Evolutionary conservation across 2,888 invertebrate genomes (phyloP), one percentile per base, ranked within the genome.

Genomic region (Eudemis profundana): DNA sequence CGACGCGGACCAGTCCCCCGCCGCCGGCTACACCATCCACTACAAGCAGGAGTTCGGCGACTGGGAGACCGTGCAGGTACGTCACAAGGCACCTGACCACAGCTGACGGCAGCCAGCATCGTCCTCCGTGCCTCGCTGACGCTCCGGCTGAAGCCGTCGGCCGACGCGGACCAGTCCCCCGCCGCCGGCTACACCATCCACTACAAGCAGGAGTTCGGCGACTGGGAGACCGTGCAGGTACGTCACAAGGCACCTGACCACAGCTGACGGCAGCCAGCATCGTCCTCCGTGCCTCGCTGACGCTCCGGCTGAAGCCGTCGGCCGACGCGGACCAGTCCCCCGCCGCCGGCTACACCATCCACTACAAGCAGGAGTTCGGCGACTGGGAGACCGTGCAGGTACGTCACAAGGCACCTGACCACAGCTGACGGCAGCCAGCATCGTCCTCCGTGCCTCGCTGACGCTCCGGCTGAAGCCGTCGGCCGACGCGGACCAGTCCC

Each of bases 1-100:
- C n/a, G n/a, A n/a, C n/a, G n/a, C n/a, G n/a, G n/a, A n/a, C n/a
- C n/a, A n/a, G n/a, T n/a, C n/a, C n/a, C n/a, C n/a, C n/a, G n/a
- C 97, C 70, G 97, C 97, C 74, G 98, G 98, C 0, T 98, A 98
- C 89, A 97, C 97, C 21, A 94, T 98, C 69, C 96, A 97, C 82
- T 97, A 97, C 92, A 98, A 98, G 83, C 97, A 97, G 61, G 98
- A 98, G 86, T 98, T 98, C 79, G 98, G 98, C 15, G 97, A 97
- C 79, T 98, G 98, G 98, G 97, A 97, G 88, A 97, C 96, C 8
- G 95, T 96, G 67, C 96, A 97, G 90, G 93, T 94, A 36, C 92
- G 0, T 92, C 92, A 0, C n/a, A n/a, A n/a, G n/a, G n/a, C n/a
- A n/a, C n/a, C n/a, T n/a, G n/a, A n/a, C n/a, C n/a, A n/a, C n/a